phyloP scores from a whole-genome alignment of 2,113 vertebrate genomes.

The Tyto alba region DNA sequence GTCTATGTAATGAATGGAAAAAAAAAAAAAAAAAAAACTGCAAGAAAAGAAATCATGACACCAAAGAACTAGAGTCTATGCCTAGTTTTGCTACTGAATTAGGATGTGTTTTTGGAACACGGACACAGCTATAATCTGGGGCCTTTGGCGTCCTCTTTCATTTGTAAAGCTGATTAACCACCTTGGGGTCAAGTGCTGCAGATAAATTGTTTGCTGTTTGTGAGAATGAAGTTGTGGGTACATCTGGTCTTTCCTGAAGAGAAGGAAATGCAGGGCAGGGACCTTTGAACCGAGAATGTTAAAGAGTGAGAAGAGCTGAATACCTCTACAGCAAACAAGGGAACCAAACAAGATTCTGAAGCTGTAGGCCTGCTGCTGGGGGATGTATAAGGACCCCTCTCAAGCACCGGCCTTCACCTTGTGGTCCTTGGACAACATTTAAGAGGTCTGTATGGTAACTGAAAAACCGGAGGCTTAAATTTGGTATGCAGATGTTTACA shows the following conservation, averaged over 20 bases:
- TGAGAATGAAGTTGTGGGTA: not conserved
- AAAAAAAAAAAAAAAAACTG: not conserved
- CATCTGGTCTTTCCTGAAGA: not conserved
- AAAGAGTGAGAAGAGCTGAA: not conserved
- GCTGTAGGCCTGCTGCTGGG: not conserved
- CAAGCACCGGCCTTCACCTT: not conserved
- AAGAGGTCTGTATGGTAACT: not conserved
- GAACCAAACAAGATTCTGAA: not conserved
- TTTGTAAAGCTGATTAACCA: not conserved
- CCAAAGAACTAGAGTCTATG: slow-evolving; percentile 61
- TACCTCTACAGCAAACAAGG: not conserved
- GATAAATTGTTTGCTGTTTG: not conserved
- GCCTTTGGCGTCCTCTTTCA: not conserved
- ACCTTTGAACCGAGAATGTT: not conserved
- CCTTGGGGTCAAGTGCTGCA: not conserved
- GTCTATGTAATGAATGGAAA: slow-evolving; percentile 56
- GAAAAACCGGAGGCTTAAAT: not conserved
- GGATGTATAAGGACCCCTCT: not conserved
- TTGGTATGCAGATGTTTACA: not conserved
- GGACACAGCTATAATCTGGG: not conserved
- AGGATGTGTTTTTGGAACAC: not conserved
- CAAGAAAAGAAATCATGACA: slow-evolving; percentile 63
- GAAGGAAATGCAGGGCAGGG: not conserved
- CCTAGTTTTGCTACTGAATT: slow-evolving; percentile 43
- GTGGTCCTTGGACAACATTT: not conserved